Conservation (phyloP, 2,797 vertebrate genomes). For the Psittacula derbiana region DNA sequence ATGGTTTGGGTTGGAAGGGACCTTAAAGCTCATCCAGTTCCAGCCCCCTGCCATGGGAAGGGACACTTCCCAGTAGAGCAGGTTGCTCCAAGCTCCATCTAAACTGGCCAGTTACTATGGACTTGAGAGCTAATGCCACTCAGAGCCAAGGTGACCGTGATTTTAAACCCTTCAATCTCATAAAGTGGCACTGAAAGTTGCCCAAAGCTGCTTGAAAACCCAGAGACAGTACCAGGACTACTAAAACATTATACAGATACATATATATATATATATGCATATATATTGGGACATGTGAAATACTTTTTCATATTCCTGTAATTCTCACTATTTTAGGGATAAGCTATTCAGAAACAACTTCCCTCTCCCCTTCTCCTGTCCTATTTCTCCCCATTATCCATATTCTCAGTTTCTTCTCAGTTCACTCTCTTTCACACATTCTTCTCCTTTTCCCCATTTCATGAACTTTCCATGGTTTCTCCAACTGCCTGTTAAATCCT, state of each 20-base stretch:
- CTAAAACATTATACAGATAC: not conserved
- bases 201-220: not conserved
- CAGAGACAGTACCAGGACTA: not conserved
- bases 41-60: not conserved
- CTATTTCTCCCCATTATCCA: fast-evolving
- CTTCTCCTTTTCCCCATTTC: not conserved
- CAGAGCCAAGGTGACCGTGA: not conserved
- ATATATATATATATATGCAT: fast-evolving
- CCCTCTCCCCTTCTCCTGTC: not conserved
- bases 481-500: not conserved
- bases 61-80: not conserved
- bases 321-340: not conserved
- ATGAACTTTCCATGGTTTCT: not conserved
- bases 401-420: not conserved
- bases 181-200: not conserved
- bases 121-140: not conserved
- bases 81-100: not conserved
- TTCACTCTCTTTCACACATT: not conserved
- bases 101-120: not conserved
- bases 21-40: not conserved
- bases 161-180: not conserved
- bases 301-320: not conserved
- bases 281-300: not conserved
- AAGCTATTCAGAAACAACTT: not conserved
- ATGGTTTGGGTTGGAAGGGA: not conserved